Conservation (phyloP, 2,888 invertebrate species). For the Galeopsomyia nigrocyanea region DNA sequence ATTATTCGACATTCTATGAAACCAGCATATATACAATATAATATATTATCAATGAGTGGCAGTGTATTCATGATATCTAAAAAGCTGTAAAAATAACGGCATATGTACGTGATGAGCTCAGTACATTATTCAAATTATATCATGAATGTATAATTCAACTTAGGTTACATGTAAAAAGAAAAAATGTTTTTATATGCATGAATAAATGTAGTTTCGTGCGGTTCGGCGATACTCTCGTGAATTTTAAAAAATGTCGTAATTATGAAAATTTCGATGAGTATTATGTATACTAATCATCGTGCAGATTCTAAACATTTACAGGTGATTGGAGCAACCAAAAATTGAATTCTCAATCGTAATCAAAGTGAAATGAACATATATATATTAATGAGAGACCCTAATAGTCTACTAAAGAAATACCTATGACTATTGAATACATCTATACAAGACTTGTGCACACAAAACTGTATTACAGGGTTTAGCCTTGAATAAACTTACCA, state of each 20-base stretch:
- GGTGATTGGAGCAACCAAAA: conserved; percentile 7
- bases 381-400: conserved; percentile 16
- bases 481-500: conserved; percentile 78
- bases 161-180: conserved; percentile 30
- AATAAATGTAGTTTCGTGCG: conserved; percentile 36
- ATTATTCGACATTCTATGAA: neutral
- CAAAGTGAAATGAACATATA: conserved; percentile 26
- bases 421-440: conserved; percentile 42
- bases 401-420: conserved; percentile 32
- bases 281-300: conserved; percentile 35
- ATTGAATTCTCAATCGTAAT: conserved; percentile 21
- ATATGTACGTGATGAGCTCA: conserved; percentile 27
- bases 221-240: conserved; percentile 9
- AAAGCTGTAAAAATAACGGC: conserved; percentile 41
- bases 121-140: conserved; percentile 12
- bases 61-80: conserved; percentile 32
- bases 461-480: conserved; percentile 65
- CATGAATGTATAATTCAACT: conserved; percentile 4
- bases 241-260: conserved; percentile 9
- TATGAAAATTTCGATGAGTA: neutral
- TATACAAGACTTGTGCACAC: conserved; percentile 68
- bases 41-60: conserved; percentile 5
- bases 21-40: neutral
- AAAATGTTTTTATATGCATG: neutral
- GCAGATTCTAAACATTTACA: conserved; percentile 41